Conservation (phyloP, 2,113 vertebrate species). For the Coryphaenoides rupestris region DNA sequence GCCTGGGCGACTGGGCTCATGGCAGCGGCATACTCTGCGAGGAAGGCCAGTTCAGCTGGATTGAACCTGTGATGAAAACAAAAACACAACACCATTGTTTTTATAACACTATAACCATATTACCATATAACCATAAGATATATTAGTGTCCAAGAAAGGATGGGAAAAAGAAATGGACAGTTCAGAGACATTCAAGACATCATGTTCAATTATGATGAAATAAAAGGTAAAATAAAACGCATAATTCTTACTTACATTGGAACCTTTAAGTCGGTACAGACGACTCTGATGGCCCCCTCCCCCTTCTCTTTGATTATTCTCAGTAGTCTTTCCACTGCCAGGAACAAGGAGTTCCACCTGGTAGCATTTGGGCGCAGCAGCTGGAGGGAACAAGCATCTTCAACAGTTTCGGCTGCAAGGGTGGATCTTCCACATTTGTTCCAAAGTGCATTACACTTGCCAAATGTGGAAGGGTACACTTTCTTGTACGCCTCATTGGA, state of each 20-base stretch:
- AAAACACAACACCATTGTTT: conserved; percentile 10
- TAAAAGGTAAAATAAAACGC: conserved; percentile 6
- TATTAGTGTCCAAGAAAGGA: conserved; percentile 14
- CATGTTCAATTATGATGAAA: conserved; percentile 5
- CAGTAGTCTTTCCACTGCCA: conserved; percentile 31
- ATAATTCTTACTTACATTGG: conserved; percentile 16
- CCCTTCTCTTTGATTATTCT: conserved; percentile 26
- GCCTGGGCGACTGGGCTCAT: conserved; percentile 25
- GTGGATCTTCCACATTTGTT: no score
- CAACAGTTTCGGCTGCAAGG: no score
- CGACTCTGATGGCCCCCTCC: conserved; percentile 13
- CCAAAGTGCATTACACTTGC: background rate
- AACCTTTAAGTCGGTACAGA: conserved; percentile 24
- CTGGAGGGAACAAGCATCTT: no score
- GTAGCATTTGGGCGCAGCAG: no score
- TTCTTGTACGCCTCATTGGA: no score
- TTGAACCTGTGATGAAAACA: conserved; percentile 32
- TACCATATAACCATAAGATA: background rate
- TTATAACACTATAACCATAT: conserved; percentile 5
- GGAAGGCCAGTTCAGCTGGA: conserved; percentile 24
- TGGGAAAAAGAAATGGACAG: conserved; percentile 6
- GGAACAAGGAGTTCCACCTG: conserved; percentile 35
- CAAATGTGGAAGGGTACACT: no score
- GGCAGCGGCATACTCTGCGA: conserved; percentile 23
- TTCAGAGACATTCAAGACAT: no score